Evolutionary conservation across 2,113 vertebrate species (phyloP).

Genomic region (Gyps fulvus): DNA sequence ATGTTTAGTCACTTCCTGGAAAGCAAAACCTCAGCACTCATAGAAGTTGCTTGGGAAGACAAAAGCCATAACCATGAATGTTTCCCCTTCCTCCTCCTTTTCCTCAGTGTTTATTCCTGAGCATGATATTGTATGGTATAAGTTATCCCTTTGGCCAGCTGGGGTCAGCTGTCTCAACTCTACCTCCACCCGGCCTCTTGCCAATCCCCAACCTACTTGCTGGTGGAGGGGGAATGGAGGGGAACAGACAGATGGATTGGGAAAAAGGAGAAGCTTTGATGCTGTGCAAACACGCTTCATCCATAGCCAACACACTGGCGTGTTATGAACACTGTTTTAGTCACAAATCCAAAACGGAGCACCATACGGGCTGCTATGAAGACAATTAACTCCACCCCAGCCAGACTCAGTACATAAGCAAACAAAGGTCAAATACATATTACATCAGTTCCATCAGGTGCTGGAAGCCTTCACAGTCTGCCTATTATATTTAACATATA

Average conservation of each 20-base stretch:
- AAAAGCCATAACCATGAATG: neutral
- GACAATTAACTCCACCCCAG: neutral
- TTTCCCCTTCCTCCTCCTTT: neutral
- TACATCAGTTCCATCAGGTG: neutral
- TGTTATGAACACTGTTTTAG: neutral
- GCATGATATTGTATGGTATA: neutral
- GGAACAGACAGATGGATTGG: neutral
- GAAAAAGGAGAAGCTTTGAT: neutral
- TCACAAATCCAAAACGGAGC: neutral
- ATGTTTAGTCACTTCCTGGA: neutral
- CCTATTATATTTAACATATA: neutral
- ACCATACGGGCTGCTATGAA: neutral
- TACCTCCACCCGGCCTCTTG: neutral
- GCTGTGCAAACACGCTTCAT: neutral
- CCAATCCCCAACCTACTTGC: fast-evolving
- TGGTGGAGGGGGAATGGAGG: neutral
- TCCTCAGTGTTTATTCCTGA: neutral
- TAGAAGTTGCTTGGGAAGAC: neutral
- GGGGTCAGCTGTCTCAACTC: neutral
- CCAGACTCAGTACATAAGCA: neutral
- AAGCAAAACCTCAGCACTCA: neutral
- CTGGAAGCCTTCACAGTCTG: neutral
- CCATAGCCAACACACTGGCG: neutral
- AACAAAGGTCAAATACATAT: neutral
- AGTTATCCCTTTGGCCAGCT: neutral